Conservation (phyloP, 2,888 invertebrate genomes). For the Euzetes globulus region DNA sequence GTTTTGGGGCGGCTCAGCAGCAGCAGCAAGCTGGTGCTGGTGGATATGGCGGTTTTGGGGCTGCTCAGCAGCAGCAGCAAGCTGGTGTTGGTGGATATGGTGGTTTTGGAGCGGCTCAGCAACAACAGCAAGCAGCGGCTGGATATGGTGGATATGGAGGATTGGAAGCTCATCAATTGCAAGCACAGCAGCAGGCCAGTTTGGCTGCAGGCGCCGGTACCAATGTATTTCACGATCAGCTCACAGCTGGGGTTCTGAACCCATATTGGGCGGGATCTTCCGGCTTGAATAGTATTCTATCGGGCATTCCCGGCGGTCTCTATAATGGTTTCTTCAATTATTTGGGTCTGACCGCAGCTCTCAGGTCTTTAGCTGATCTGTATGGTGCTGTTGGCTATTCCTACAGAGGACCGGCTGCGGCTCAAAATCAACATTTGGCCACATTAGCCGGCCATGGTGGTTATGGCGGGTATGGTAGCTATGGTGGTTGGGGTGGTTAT, state of each 20-base stretch:
- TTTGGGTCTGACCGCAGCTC: too few species aligned
- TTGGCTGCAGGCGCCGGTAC: neutral
- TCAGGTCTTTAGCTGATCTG: too few species aligned
- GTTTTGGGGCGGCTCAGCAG: neutral
- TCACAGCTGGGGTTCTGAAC: too few species aligned
- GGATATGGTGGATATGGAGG: neutral
- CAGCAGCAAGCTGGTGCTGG: neutral
- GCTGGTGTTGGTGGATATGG: neutral
- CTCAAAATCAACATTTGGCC: too few species aligned
- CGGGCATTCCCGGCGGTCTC: too few species aligned
- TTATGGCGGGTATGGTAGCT: neutral
- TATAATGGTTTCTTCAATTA: too few species aligned
- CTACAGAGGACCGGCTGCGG: too few species aligned
- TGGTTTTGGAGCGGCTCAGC: neutral
- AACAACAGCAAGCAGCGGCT: neutral
- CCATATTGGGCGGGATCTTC: too few species aligned
- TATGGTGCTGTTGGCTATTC: too few species aligned
- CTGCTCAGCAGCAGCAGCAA: neutral
- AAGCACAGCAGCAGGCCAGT: neutral
- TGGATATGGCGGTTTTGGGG: neutral
- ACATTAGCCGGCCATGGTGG: neutral
- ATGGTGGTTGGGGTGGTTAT: neutral
- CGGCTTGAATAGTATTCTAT: too few species aligned
- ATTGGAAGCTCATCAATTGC: neutral
- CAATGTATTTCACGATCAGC: too few species aligned